These are phyloP conservation scores for Daphoenositta chrysoptera DNA, from an alignment of 2,113 vertebrate species.

Conservation along the genomic window DNA sequence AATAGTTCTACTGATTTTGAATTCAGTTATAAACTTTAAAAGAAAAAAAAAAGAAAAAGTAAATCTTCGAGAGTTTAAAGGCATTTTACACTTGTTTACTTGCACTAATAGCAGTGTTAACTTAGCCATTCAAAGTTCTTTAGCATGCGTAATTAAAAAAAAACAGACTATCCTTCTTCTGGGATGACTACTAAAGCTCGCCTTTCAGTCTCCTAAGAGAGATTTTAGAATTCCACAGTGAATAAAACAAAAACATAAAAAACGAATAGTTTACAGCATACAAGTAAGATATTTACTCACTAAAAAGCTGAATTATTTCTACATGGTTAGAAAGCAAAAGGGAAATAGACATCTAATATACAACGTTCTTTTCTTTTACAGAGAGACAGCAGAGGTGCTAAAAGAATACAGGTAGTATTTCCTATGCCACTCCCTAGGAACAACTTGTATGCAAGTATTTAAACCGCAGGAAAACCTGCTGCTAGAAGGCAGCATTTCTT, in stretches of 20 bases:
- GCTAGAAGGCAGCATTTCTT: not conserved
- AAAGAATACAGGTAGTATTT: not conserved
- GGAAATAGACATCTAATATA: not conserved
- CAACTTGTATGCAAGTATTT: not conserved
- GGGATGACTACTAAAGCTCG: accelerated
- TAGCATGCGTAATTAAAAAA: not conserved
- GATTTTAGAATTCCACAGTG: not conserved
- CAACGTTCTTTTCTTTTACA: not conserved
- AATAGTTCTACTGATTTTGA: not conserved
- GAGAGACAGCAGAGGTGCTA: not conserved
- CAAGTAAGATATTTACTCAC: not conserved
- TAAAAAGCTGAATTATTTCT: not conserved
- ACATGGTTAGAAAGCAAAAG: not conserved
- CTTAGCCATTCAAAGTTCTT: not conserved
- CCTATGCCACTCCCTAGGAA: not conserved
- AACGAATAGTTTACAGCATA: accelerated
- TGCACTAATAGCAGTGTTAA: not conserved
- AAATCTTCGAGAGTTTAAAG: not conserved
- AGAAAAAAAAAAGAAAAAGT: too few species aligned
- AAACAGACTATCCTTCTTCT: not conserved
- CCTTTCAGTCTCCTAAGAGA: not conserved
- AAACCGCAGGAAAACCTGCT: not conserved
- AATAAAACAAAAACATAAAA: not conserved
- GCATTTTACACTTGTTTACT: not conserved
- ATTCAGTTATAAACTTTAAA: not conserved